Evolutionary conservation across 2,113 vertebrate genomes (phyloP).

Genomic region (Cisticola juncidis): DNA sequence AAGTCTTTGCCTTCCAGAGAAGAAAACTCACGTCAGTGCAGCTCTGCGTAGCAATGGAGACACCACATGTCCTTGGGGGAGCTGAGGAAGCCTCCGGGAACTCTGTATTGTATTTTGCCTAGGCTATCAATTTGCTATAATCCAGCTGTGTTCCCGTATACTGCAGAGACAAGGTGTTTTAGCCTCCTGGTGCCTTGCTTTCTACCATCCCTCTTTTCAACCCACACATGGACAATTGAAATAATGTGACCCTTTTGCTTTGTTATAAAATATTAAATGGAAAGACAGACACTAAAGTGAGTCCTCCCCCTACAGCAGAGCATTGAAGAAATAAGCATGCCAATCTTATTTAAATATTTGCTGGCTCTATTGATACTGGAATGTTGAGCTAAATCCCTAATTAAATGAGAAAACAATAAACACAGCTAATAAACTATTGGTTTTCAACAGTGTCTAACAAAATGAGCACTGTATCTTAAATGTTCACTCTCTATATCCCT

Average conservation of each 20-base stretch:
- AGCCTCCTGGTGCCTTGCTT: not conserved
- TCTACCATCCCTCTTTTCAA: not conserved
- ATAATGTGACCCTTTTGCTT: not conserved
- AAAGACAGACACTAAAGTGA: not conserved
- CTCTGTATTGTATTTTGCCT: not conserved
- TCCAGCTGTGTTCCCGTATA: not conserved
- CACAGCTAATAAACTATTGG: not conserved
- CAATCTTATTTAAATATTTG: slow-evolving; percentile 4
- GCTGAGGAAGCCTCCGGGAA: not conserved
- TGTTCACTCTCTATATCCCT: not conserved
- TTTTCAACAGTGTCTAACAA: slow-evolving; percentile 10
- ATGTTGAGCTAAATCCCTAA: not conserved
- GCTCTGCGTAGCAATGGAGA: not conserved
- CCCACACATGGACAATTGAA: not conserved
- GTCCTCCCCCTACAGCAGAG: not conserved
- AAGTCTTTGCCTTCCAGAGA: not conserved
- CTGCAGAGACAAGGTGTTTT: not conserved
- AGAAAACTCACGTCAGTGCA: not conserved
- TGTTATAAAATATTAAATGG: not conserved
- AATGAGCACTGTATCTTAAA: not conserved
- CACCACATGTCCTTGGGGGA: not conserved
- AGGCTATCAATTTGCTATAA: not conserved
- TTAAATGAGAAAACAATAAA: slow-evolving; percentile 37
- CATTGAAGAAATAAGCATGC: not conserved
- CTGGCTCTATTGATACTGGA: not conserved